Evolutionary conservation across 2,888 invertebrate genomes (phyloP).

Genomic region (Nomada fabriciana): DNA sequence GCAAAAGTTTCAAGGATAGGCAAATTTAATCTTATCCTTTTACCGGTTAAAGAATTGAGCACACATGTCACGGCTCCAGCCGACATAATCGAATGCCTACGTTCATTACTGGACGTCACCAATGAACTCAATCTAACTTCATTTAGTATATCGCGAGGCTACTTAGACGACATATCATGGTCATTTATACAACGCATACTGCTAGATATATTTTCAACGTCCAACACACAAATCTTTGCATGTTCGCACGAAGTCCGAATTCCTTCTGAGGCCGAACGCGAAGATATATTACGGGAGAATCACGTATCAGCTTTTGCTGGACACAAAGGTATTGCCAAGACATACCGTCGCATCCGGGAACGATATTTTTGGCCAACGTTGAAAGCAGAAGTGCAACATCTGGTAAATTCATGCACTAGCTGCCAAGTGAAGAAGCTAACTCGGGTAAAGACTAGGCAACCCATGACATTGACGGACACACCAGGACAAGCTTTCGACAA

Average conservation of each 20-base stretch:
- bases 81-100: no score
- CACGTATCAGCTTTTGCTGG: constrained; percentile 36
- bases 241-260: background rate
- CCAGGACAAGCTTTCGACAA: constrained; percentile 22
- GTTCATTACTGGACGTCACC: no score
- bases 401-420: constrained; percentile 12
- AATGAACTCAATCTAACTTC: no score
- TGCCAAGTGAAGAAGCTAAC: constrained; percentile 30
- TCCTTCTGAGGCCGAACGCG: background rate
- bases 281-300: background rate
- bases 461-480: constrained; percentile 42
- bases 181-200: no score
- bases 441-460: constrained; percentile 19
- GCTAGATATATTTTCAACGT: no score
- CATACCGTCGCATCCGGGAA: constrained; percentile 17
- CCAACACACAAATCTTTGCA: background rate
- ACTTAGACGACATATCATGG: no score
- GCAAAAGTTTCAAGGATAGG: background rate
- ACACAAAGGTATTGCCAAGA: constrained; percentile 44
- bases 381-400: constrained; percentile 30
- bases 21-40: no score
- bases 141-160: no score
- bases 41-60: no score
- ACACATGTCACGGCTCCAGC: no score
- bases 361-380: constrained; percentile 11